Conservation (phyloP, 2,113 vertebrate species). For the Holacanthus passer region DNA sequence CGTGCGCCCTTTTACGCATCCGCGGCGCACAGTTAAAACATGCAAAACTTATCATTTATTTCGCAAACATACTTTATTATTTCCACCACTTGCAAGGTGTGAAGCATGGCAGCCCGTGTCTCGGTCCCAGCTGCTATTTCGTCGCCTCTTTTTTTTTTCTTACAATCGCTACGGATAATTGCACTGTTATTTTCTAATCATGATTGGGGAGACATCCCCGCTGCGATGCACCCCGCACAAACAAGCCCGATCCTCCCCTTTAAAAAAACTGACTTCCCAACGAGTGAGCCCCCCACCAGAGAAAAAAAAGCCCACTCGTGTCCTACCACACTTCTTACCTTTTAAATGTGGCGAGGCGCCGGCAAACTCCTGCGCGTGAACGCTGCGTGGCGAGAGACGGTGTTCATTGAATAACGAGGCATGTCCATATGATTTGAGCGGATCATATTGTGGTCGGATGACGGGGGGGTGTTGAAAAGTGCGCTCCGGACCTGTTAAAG, state of each 20-base stretch:
- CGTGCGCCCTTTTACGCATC: constrained; percentile 59
- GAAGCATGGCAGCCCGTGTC: constrained; percentile 28
- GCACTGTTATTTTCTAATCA: constrained; percentile 91
- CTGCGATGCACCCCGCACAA: constrained; percentile 85
- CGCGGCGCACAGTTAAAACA: constrained; percentile 9
- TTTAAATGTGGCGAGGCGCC: constrained; percentile 88
- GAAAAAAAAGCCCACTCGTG: constrained; percentile 59
- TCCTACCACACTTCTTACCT: constrained; percentile 87
- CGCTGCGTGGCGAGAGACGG: constrained; percentile 92
- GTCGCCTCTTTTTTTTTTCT: constrained; percentile 86
- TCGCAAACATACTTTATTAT: too few relatives aligned
- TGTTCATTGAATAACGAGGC: constrained; percentile 96
- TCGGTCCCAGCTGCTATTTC: constrained; percentile 77
- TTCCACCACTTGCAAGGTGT: constrained; percentile 52
- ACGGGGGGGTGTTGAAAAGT: constrained; percentile 88
- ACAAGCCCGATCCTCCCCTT: constrained; percentile 77
- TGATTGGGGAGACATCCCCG: constrained; percentile 87
- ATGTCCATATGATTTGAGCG: constrained; percentile 96
- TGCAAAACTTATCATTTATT: constrained; percentile 1
- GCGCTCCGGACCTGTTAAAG: constrained; percentile 90
- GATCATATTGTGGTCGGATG: constrained; percentile 92
- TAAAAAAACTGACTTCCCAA: constrained; percentile 90
- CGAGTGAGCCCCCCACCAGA: constrained; percentile 56
- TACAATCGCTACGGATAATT: constrained; percentile 92
- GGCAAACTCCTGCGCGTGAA: constrained; percentile 91